Conservation (phyloP, 2,113 vertebrate species). For the Oplegnathus fasciatus region DNA sequence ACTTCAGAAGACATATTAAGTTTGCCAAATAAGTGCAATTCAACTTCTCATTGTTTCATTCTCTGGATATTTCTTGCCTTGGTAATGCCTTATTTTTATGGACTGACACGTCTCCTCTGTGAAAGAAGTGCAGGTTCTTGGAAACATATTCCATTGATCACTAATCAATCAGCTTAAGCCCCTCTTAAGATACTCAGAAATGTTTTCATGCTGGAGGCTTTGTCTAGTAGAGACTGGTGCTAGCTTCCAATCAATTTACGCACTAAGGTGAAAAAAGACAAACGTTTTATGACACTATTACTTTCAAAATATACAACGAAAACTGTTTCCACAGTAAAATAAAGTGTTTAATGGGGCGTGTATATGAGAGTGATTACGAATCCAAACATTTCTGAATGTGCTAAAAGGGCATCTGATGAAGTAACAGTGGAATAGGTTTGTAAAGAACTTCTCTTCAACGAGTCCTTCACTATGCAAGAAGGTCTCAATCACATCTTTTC, state of each 20-base stretch:
- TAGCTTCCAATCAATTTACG: neutral
- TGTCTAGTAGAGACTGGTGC: neutral
- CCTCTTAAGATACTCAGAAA: conserved; percentile 37
- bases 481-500: conserved; percentile 16
- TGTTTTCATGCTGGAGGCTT: neutral
- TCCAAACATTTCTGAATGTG: conserved; percentile 48
- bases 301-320: neutral
- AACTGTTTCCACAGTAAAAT: neutral
- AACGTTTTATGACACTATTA: neutral
- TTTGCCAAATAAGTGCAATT: conserved; percentile 68
- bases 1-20: conserved; percentile 35
- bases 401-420: neutral
- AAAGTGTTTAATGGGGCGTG: neutral
- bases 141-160: conserved; percentile 13
- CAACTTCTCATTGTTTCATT: conserved; percentile 31
- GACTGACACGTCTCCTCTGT: conserved; percentile 17
- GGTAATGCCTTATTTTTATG: conserved; percentile 45
- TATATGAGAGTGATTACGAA: neutral
- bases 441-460: conserved; percentile 19
- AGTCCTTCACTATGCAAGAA: conserved; percentile 29
- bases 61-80: conserved; percentile 35
- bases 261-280: neutral
- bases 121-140: conserved; percentile 39
- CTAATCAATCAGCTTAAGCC: too few relatives aligned
- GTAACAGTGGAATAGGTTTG: conserved; percentile 2